phyloP scores from a whole-genome alignment of 2,113 vertebrate species.

The Entosphenus tridentatus region DNA sequence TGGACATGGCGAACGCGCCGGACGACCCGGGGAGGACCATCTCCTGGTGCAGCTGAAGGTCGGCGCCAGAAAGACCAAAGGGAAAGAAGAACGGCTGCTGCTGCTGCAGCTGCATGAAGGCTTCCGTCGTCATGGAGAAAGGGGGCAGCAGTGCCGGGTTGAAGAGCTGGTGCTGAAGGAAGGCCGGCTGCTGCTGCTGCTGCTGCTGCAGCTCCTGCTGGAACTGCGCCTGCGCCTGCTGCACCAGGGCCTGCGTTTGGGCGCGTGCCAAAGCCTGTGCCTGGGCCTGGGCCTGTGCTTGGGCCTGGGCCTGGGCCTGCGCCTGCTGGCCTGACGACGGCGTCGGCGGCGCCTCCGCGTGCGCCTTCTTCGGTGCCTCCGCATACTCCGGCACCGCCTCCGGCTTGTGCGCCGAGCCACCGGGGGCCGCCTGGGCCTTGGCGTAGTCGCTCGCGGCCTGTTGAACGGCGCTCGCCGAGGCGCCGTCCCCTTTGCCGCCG shows the following conservation, averaged over 20 bases:
- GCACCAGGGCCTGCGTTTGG: too few relatives aligned
- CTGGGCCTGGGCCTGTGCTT: background rate
- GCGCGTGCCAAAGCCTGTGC: too few relatives aligned
- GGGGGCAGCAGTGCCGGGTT: constrained; percentile 93
- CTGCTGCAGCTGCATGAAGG: constrained; percentile 83
- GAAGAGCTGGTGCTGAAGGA: constrained; percentile 96
- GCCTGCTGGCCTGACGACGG: background rate
- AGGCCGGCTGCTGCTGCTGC: constrained; percentile 42
- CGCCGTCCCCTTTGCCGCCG: background rate
- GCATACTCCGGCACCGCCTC: background rate
- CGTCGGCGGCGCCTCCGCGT: background rate
- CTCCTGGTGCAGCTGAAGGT: constrained; percentile 81
- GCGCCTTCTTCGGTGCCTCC: background rate
- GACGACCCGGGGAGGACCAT: constrained; percentile 51
- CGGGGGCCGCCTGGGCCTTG: background rate
- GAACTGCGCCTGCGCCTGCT: constrained; percentile 16
- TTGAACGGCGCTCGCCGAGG: background rate
- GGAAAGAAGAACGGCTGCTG: constrained; percentile 84
- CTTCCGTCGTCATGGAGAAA: constrained; percentile 87
- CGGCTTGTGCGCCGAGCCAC: background rate
- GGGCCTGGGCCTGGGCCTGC: constrained; percentile 6
- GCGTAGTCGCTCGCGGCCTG: constrained; percentile 14
- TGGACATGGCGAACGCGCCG: constrained; percentile 73
- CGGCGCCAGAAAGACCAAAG: constrained; percentile 87
- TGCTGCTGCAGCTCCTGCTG: constrained; percentile 64